Evolutionary conservation across 2,113 vertebrate genomes (phyloP).

Genomic region (Podilymbus podiceps): DNA sequence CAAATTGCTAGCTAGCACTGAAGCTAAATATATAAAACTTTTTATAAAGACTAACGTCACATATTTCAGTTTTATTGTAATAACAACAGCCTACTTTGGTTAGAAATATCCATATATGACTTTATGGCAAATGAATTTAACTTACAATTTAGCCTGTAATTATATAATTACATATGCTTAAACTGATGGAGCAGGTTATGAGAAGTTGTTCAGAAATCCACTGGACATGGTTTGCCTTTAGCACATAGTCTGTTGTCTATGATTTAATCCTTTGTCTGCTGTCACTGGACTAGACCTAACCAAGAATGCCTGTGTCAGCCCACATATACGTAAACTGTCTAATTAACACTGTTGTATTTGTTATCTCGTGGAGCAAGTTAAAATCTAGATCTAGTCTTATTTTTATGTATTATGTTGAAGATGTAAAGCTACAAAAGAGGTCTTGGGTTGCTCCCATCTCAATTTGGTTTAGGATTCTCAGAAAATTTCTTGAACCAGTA

Average conservation of each 20-base stretch:
- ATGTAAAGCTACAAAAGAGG: background rate
- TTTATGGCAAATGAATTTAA: background rate
- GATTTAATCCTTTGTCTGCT: background rate
- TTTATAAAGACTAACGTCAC: background rate
- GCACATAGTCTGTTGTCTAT: background rate
- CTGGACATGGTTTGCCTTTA: background rate
- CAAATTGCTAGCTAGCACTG: background rate
- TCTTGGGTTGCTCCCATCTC: background rate
- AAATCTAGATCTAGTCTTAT: background rate
- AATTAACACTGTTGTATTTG: background rate
- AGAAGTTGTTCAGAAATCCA: background rate
- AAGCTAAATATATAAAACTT: background rate
- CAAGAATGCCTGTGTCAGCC: background rate
- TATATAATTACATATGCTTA: background rate
- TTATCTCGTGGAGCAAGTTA: background rate
- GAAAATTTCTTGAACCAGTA: background rate
- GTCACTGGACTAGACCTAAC: background rate
- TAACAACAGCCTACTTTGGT: background rate
- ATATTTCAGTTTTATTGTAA: background rate
- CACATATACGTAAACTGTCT: too few relatives aligned
- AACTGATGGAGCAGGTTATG: background rate
- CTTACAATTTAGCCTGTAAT: background rate
- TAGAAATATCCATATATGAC: background rate
- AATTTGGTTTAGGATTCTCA: background rate
- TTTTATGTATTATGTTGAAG: background rate